Base-by-base conservation (phyloP, 2,113 vertebrate genomes). In the Pogonocichla stellata region DNA sequence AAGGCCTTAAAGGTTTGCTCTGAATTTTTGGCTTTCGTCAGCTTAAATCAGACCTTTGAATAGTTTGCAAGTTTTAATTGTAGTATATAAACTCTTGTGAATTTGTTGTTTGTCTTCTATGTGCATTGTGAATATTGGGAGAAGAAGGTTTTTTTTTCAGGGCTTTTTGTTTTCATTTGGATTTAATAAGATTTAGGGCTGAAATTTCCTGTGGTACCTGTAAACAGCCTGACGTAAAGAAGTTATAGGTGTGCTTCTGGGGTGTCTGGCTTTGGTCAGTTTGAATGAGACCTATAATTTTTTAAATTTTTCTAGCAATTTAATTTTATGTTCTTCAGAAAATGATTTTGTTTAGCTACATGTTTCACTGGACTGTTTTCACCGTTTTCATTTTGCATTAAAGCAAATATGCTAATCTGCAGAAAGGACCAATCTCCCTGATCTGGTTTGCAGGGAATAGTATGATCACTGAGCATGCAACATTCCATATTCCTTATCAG, bases 341-440 rank as follows among this genome's bases (percentile, higher is more conserved):
- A 92, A 66, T 5, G 19, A 8, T 40, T 94, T 92, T 90, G 34
- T 86, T 85, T 86, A 64, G 80, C 34, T 83, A 15, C 64, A 10
- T 33, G 64, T 93, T 89, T 72, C 45, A 60, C 36, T 84, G 36
- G 69, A 60, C 69, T 38, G 48, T 67, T 91, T 93, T 88, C 67
- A 38, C 25, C 73, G 58, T 61, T 96, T 70, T 70, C 14, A 23
- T 38, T 51, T 92, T 97, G 45, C 80, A 89, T 96, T 94, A 86
- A 90, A 93, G 42, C 58, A 95, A 96, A 96, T 91, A 93, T 91
- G 95, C 45, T 83, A 75, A 93, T 91, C 60, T 50, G 38, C 26
- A 83, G 82, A 82, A 89, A 86, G 74, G 67, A 72, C 51, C 92
- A 45, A 96, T 92, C 91, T 94, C 65, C 57, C 51, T 90, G 84